Evolutionary conservation across 2,888 invertebrate genomes (phyloP), one percentile per base, ranked within the genome.

Genomic region (Mechanitis mazaeus): DNA sequence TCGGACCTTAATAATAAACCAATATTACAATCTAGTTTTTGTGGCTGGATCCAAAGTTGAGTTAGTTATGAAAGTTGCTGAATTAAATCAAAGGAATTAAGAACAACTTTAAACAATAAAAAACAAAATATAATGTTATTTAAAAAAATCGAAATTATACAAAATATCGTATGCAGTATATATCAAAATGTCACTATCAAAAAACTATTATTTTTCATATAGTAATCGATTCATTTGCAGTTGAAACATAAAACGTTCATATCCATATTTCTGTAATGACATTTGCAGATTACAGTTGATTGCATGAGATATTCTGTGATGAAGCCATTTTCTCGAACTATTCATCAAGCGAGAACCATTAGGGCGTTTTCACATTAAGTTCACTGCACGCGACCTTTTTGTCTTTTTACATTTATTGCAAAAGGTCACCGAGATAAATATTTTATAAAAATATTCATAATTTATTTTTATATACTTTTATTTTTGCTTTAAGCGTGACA

Each of bases 251-350:
- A 31, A 50, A 50, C 31, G 31, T 50, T 50, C 28, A 50, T 31
- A 50, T 50, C 31, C 50, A 50, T 50, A 50, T 50, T 50, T 50
- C 50, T n/a, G 4, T 50, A 50, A 50, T 50, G 31, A 50, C 50
- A 50, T 50, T 50, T 31, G 50, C 50, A 50, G 50, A 50, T 50
- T 50, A 50, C 50, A 50, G 50, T 50, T 50, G 50, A 50, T 50
- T 50, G 50, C 50, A 50, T 50, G 50, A 50, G 50, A 50, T 50
- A 50, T 50, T 50, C 50, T 31, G 50, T 50, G 50, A 50, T 50
- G 50, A 50, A 50, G 50, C 50, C 50, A 50, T 50, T 50, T 50
- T 50, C 50, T 50, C 50, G 50, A 50, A 50, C 50, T 50, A 50
- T 50, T 50, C 50, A 50, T 50, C 50, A 50, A 50, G 50, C 50